Evolutionary conservation across 2,888 invertebrate species (phyloP), one percentile per base, ranked within the genome.

Genomic region (Gasteruption jaculator): DNA sequence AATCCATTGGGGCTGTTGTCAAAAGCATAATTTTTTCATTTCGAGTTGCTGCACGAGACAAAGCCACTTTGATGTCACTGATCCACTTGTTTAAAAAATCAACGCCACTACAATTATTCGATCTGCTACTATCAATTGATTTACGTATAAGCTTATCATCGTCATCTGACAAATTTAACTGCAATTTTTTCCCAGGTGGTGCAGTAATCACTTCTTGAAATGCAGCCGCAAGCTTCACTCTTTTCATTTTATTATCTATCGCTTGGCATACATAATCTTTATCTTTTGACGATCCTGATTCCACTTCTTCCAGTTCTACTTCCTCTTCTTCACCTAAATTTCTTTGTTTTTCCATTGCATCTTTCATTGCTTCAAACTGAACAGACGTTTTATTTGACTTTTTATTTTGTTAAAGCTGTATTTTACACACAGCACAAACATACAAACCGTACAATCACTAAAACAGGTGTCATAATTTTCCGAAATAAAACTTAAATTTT

Each of bases 381-480:
- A n/a, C n/a, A n/a, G n/a, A n/a, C n/a, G n/a, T n/a, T n/a, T n/a
- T n/a, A n/a, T n/a, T n/a, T n/a, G n/a, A n/a, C n/a, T n/a, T n/a
- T n/a, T 27, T 11, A 21, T 18, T 18, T 27, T 37, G 20, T 18
- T 38, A 38, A 2, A 29, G 38, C 38, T 29, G 4, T 29, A 27
- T 29, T 38, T 38, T 29, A 38, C 29, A 38, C 38, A 30, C 18
- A 6, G 19, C n/a, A 38, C 38, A 38, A n/a, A 29, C 29, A 19
- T 16, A 38, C 18, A 38, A 38, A 29, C 38, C 38, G 19, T 29
- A 19, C 22, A 38, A 29, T 14, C 20, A 29, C 38, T 38, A 16
- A 38, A 38, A 29, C 8, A 15, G 7, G 2, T 11, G 16, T 29
- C 29, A 29, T 11, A 29, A 29, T 5, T 29, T 29, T 29, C 29